Base-by-base conservation (phyloP, 2,797 vertebrate species). In the Rhinella marina region DNA sequence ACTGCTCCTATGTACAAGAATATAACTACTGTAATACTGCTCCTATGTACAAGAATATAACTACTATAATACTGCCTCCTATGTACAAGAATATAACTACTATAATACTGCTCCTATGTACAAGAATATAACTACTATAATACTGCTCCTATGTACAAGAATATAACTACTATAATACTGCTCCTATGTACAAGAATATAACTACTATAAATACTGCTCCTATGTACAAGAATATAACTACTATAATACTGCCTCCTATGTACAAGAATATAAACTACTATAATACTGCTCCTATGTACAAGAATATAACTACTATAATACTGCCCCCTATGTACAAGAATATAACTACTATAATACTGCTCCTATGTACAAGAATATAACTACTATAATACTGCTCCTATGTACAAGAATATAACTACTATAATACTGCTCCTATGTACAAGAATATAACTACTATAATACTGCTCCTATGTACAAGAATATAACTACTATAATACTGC, bases 71-170 rank as follows among this genome's bases (percentile, higher is more conserved):
- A 72, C 72, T 75, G 19, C 19, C 32, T 10, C 19, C 72, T 75
- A 75, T 75, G 12, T 75, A 75, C 72, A 75, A 23, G 72, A 50
- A 75, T 75, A 75, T 21, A 81, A 91, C 90, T 88, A 7, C 90
- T 87, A 91, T 76, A 90, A 59, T 88, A 84, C 79, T 88, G 84
- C 25, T 29, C 25, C 82, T 91, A 62, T 9, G 0, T 27, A 62
- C 50, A 90, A 16, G 1, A 21, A 82, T 68, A 75, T 70, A 25
- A 70, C 29, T 70, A 70, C n/a, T 70, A 32, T 61, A 61, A 61
- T 61, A 61, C 57, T 61, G 57, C 17, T 21, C 17, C 57, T 61
- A 61, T 61, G 19, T 61, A 61, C 61, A 64, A 64, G 61, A 64
- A 64, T 64, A 64, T 64, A 64, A 64, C 61, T 64, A 64, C 61